These are phyloP conservation scores for Halictus rubicundus DNA, from an alignment of 1,140 invertebrate species.

Conservation along the genomic window DNA sequence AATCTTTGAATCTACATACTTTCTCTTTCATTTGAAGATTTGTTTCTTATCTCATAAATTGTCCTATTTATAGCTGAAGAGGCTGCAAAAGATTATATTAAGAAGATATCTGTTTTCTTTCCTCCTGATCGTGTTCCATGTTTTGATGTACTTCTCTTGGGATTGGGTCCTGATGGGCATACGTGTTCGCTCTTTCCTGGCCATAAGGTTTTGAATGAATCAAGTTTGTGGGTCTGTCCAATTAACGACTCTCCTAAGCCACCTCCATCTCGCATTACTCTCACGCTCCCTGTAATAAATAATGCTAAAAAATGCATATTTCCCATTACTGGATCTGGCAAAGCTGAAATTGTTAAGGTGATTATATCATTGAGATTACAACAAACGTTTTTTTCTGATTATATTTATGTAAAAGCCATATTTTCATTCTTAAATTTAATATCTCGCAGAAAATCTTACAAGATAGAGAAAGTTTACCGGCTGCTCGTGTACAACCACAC, in stretches of 20 bases:
- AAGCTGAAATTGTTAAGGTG: conserved; percentile 95
- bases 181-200: conserved; percentile 98
- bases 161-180: conserved; percentile 99
- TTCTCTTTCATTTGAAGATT: background rate
- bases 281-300: conserved; percentile 96
- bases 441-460: conserved; percentile 86
- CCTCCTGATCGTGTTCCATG: conserved; percentile 82
- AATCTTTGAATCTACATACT: background rate
- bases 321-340: conserved; percentile 90
- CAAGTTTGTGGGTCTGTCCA: conserved; percentile 87
- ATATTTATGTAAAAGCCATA: background rate
- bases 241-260: conserved; percentile 98
- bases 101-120: conserved; percentile 85
- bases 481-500: conserved; percentile 85
- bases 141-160: conserved; percentile 95
- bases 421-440: conserved; percentile 7
- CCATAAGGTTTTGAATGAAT: conserved; percentile 87
- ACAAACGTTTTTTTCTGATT: background rate
- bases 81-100: conserved; percentile 90
- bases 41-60: background rate
- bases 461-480: conserved; percentile 88
- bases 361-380: conserved; percentile 55
- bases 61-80: conserved; percentile 84
- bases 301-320: conserved; percentile 92
- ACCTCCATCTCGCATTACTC: conserved; percentile 93